phyloP scores from a whole-genome alignment of 1,140 invertebrate species.

The Drosophila athabasca region DNA sequence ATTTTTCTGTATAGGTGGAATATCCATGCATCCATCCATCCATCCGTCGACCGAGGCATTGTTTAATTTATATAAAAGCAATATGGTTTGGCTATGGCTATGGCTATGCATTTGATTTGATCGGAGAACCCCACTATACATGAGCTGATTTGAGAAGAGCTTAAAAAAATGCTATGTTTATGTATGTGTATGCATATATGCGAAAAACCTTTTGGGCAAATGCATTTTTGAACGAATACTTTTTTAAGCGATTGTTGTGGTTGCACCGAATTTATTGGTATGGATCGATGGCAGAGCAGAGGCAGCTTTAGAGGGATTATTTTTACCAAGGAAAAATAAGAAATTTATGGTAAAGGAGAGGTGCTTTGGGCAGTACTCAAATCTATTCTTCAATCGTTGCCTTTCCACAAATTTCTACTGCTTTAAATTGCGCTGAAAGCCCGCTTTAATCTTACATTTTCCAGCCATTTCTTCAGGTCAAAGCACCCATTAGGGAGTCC shows the following conservation, averaged over 20 bases:
- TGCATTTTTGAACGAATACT: neutral
- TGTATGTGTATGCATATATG: too few species aligned
- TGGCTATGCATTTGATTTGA: constrained; percentile 13
- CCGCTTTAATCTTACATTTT: too few species aligned
- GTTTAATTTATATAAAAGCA: constrained; percentile 42
- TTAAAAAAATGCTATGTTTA: constrained; percentile 6
- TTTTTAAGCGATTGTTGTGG: neutral
- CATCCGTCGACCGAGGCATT: constrained; percentile 13
- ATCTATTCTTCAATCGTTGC: too few species aligned
- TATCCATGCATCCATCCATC: constrained; percentile 1
- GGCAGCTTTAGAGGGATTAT: neutral
- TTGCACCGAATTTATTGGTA: too few species aligned
- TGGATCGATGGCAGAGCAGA: neutral
- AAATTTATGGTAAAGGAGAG: too few species aligned
- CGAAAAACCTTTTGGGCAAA: neutral
- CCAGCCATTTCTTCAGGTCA: too few species aligned
- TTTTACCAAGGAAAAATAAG: neutral
- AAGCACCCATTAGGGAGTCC: too few species aligned
- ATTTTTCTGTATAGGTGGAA: constrained; percentile 6
- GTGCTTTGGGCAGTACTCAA: too few species aligned
- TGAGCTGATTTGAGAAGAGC: constrained; percentile 20
- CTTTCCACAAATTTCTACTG: too few species aligned
- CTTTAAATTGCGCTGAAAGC: too few species aligned
- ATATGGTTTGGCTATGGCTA: constrained; percentile 7
- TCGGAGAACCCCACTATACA: neutral